phyloP scores from a whole-genome alignment of 2,888 invertebrate genomes.

The Cheiracanthium punctorium region DNA sequence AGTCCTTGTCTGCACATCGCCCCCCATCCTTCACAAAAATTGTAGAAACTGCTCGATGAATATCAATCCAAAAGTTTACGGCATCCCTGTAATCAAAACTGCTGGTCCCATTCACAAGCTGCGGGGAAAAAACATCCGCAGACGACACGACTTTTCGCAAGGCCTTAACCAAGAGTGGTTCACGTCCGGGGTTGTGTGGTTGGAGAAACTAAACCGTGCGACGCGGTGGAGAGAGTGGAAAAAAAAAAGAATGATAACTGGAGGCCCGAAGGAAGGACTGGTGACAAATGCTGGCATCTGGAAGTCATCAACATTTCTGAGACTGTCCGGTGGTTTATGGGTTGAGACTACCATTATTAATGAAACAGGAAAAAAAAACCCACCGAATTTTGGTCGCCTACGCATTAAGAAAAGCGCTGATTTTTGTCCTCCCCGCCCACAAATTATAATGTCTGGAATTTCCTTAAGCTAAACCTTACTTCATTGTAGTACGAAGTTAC shows the following conservation, averaged over 20 bases:
- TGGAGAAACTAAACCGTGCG: slow-evolving; percentile 2
- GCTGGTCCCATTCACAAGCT: not conserved
- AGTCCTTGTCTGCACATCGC: slow-evolving; percentile 27
- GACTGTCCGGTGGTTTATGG: slow-evolving; percentile 63
- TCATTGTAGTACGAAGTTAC: not conserved
- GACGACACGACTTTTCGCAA: slow-evolving; percentile 34
- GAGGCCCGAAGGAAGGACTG: slow-evolving; percentile 55
- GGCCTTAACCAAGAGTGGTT: not conserved
- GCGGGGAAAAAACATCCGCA: not conserved
- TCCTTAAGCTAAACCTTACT: slow-evolving; percentile 27
- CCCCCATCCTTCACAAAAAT: slow-evolving; percentile 20
- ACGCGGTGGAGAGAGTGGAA: not conserved
- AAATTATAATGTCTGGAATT: slow-evolving; percentile 56
- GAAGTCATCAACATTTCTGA: slow-evolving; percentile 59
- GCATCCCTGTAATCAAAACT: not conserved
- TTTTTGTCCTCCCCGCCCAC: slow-evolving; percentile 33
- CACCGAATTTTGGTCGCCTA: slow-evolving; percentile 43
- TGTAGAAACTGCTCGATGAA: not conserved
- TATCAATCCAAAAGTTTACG: not conserved
- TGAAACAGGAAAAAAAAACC: slow-evolving; percentile 37
- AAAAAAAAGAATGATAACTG: slow-evolving; percentile 12
- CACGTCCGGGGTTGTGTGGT: slow-evolving; percentile 31
- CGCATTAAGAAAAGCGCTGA: slow-evolving; percentile 35
- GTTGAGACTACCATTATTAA: slow-evolving; percentile 32
- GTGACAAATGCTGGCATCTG: slow-evolving; percentile 62